Base-by-base conservation (phyloP, 2,113 vertebrate species). In the Herpetotheres cachinnans region DNA sequence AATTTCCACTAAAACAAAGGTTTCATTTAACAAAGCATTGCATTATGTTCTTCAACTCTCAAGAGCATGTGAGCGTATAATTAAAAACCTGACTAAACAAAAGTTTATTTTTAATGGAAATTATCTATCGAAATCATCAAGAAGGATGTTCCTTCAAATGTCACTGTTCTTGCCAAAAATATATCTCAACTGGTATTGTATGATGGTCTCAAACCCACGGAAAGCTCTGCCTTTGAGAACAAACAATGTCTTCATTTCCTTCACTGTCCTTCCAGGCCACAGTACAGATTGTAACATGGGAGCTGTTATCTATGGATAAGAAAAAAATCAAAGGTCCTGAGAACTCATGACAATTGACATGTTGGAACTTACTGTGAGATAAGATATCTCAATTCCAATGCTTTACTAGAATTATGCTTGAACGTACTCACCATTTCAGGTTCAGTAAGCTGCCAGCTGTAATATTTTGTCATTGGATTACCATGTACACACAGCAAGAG, bases 101-200 rank as follows among this genome's bases (percentile, higher is more conserved):
- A 93, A 92, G 94, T 83, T 90, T 95, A 83, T 95, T 97, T 95
- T 94, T 78, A 92, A 90, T 58, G 27, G 67, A 82, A 81, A 59
- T 63, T 63, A 89, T 78, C 71, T 92, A 81, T n/a, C 90, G 89
- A 92, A 91, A 88, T 74, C 32, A 34, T 86, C 91, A 74, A 93
- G 88, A 63, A 94, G 65, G 88, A 89, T 90, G 82, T 95, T 74
- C 83, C 52, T 82, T n/a, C 65, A 74, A 93, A 92, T 16, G 32
- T 83, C 85, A 92, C 38, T 4, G 10, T 66, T 83, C 42, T 59
- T 86, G 88, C 92, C 82, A 96, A 92, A 97, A 96, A 96, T 96
- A 86, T 16, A 59, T 74, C 61, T 63, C 55, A 9, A 0, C 55
- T 18, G 47, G 55, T 42, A 71, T 55, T 82, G 52, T 71, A 0